A percentile compares a stretch with the other conserved stretches of the same genome.
These are phyloP conservation scores for Neuroscelio doddi DNA, from an alignment of 2,888 invertebrate species.

Conservation along the genomic window DNA sequence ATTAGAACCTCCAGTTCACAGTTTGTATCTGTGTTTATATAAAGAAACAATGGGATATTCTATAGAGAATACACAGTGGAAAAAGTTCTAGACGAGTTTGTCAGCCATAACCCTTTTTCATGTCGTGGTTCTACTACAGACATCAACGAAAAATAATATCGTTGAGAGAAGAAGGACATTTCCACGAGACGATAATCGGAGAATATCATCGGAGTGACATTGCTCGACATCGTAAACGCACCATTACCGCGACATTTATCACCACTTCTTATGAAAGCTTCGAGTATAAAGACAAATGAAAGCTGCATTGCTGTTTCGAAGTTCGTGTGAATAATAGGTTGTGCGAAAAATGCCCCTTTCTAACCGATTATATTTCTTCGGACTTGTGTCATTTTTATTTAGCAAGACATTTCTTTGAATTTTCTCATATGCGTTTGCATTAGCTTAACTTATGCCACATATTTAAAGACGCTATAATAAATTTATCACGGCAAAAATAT, in stretches of 20 bases:
- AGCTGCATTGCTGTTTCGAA: conserved; percentile 36
- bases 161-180: conserved; percentile 33
- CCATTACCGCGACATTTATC: conserved; percentile 46
- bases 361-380: conserved; percentile 27
- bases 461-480: too few species aligned
- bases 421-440: too few species aligned
- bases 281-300: conserved; percentile 44
- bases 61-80: not conserved
- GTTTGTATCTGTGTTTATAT: too few species aligned
- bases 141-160: conserved; percentile 40
- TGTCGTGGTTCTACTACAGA: conserved; percentile 20
- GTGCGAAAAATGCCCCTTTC: conserved; percentile 29
- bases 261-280: conserved; percentile 46
- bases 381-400: conserved; percentile 18
- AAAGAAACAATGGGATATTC: too few species aligned
- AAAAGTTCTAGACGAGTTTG: conserved; percentile 32
- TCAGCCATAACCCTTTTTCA: conserved; percentile 36
- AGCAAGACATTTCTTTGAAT: too few species aligned
- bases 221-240: conserved; percentile 43
- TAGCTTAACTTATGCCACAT: too few species aligned
- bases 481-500: too few species aligned
- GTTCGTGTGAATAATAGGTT: conserved; percentile 28
- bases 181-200: conserved; percentile 38
- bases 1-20: too few species aligned
- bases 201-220: conserved; percentile 41